Evolutionary conservation across 2,888 invertebrate genomes (phyloP), one percentile per base, ranked within the genome.

Genomic region (Platycheirus rosarum): DNA sequence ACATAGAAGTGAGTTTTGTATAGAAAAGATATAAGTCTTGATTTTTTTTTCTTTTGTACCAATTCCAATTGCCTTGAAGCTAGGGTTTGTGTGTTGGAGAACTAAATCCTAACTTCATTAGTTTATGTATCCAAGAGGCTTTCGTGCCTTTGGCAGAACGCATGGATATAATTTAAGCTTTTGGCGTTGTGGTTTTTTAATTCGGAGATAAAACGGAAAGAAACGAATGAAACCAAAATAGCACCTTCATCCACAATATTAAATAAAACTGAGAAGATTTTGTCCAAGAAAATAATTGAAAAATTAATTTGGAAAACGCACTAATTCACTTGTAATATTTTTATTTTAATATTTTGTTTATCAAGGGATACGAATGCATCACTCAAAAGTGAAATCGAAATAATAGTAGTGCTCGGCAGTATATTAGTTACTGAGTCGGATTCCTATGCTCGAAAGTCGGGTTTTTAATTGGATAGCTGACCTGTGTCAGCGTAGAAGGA

Each of bases 1-100:
- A 32, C 96, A 96, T 89, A 93, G 96, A 92, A 95, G 96, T 96
- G 91, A 94, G 95, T 93, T 88, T 42, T 42, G n/a, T 40, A 53
- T 4, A 20, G 7, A 26, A 1, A 2, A 1, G 8, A 32, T 20
- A 13, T 11, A 13, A 55, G 55, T 14, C 40, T 57, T 40, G 26
- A 57, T 57, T 57, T 57, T n/a, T n/a, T n/a, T n/a, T n/a, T n/a
- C n/a, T n/a, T n/a, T 57, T n/a, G 20, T 20, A 20, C 3, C 37
- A 57, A 40, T 57, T 40, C 23, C 55, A 18, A 32, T 32, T n/a
- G 32, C 14, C 23, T 23, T 2, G 23, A 6, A 57, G 37, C 7
- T 23, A 13, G 23, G 14, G 40, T 37, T 57, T 57, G 14, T 2
- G n/a, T n/a, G 14, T 16, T 32, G 23, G 40, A 35, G 40, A 57